phyloP scores from a whole-genome alignment of 2,113 vertebrate genomes.

The Canis aureus region DNA sequence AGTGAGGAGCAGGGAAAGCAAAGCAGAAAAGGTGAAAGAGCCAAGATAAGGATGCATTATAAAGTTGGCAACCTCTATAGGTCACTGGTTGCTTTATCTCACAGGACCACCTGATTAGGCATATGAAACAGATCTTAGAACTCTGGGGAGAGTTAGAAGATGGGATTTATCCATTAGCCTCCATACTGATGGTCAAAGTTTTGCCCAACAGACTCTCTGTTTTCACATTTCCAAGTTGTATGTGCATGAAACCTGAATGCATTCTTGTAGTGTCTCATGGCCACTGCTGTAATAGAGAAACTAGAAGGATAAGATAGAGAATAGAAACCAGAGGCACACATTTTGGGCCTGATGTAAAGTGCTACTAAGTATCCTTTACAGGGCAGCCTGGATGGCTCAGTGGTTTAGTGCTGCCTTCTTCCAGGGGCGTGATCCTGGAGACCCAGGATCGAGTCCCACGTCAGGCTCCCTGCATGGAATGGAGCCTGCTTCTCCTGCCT shows the following conservation, averaged over 20 bases:
- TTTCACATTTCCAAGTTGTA: neutral
- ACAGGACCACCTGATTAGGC: neutral
- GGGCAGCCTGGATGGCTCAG: too few relatives aligned
- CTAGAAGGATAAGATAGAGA: neutral
- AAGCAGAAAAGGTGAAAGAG: neutral
- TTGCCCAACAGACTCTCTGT: neutral
- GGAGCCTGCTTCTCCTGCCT: too few relatives aligned
- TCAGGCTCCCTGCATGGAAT: too few relatives aligned
- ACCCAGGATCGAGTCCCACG: too few relatives aligned
- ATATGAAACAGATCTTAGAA: neutral
- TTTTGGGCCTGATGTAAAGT: neutral
- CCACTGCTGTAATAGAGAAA: neutral
- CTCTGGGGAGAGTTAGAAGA: neutral
- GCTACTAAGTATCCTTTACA: too few relatives aligned
- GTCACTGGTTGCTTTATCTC: neutral
- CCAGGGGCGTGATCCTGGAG: too few relatives aligned
- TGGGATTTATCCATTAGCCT: neutral
- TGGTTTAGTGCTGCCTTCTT: too few relatives aligned
- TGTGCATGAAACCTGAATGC: neutral
- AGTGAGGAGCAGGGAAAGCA: neutral
- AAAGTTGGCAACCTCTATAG: neutral
- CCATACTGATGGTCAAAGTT: neutral
- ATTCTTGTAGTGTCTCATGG: neutral
- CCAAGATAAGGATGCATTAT: neutral
- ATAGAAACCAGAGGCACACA: neutral